phyloP scores from a whole-genome alignment of 2,888 invertebrate genomes.

The Noctuana brunneofusca region DNA sequence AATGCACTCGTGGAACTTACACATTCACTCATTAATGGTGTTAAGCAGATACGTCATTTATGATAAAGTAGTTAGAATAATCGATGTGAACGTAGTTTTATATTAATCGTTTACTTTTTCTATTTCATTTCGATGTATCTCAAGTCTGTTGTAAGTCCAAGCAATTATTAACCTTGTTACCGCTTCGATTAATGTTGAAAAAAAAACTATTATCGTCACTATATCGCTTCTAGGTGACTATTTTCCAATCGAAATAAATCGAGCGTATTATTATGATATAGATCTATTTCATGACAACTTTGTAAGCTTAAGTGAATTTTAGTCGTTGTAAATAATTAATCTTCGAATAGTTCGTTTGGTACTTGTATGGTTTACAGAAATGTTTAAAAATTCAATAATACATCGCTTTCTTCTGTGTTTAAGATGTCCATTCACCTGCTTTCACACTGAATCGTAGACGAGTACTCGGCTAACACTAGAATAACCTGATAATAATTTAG shows the following conservation, averaged over 20 bases:
- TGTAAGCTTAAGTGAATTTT: constrained; percentile 67
- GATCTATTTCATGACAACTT: constrained; percentile 56
- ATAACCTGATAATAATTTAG: constrained; percentile 78
- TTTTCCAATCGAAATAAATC: constrained; percentile 54
- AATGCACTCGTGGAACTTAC: constrained; percentile 49
- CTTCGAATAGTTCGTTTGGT: constrained; percentile 55
- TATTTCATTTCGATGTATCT: constrained; percentile 50
- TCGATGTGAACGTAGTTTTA: constrained; percentile 73
- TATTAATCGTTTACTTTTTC: constrained; percentile 53
- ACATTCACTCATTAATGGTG: constrained; percentile 35
- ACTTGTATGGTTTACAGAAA: constrained; percentile 53
- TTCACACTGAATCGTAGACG: constrained; percentile 62
- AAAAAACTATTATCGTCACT: constrained; percentile 58
- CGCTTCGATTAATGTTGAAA: constrained; percentile 71
- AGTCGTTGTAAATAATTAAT: constrained; percentile 70
- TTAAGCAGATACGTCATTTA: constrained; percentile 50
- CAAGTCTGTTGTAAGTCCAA: constrained; percentile 57
- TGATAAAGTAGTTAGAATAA: constrained; percentile 67
- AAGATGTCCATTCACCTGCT: constrained; percentile 59
- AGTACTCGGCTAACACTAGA: constrained; percentile 67
- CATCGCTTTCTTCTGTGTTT: constrained; percentile 58
- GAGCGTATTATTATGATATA: constrained; percentile 48
- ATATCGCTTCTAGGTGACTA: constrained; percentile 74
- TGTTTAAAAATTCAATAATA: constrained; percentile 36
- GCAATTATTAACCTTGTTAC: constrained; percentile 63